Base-by-base conservation (phyloP, 2,797 vertebrate species). In the Scolopax rusticola region DNA sequence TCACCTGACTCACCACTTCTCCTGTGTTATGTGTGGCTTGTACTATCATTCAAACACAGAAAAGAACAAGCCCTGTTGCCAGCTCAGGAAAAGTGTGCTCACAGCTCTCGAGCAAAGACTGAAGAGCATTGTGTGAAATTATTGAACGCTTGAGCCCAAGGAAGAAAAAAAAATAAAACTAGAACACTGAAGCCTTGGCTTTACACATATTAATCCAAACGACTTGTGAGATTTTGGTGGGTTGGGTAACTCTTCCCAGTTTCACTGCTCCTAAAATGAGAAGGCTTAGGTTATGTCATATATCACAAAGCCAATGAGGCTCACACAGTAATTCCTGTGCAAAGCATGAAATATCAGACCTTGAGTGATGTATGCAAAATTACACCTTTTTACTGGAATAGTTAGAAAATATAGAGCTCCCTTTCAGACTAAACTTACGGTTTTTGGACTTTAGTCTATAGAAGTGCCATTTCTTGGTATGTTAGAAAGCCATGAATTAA, bases 201-300 rank as follows among this genome's bases (percentile, higher is more conserved):
- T 63, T 50, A 73, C 17, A 51, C 3, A 8, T 43, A 27, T 2
- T 23, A 40, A 8, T 11, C 24, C 38, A 61, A 84, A 60, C 9
- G 4, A 74, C 45, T 60, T 53, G 19, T 27, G 18, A 64, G 18
- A 23, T 45, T 65, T 48, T 65, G 8, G 17, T n/a, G 38, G 23
- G 13, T 36, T 56, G 25, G 15, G 19, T 47, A 56, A 30, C 27
- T 24, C 4, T 24, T 63, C 20, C 12, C n/a, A 38, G 54, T 61
- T 77, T 71, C 61, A 41, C 11, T 47, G 27, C 21, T 76, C 45
- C 23, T 69, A 0, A 0, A 0, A 15, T 27, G 9, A 57, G 50
- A 65, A 79, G 38, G 25, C 15, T 71, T 27, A 48, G 12, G 43
- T 41, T 8, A 33, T 5, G 24, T 1, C 16, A 30, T 10, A 38